A percentile compares a stretch with the other conserved stretches of the same genome.
Evolutionary conservation across 2,113 vertebrate genomes (phyloP).

Genomic region (Daubentonia madagascariensis): DNA sequence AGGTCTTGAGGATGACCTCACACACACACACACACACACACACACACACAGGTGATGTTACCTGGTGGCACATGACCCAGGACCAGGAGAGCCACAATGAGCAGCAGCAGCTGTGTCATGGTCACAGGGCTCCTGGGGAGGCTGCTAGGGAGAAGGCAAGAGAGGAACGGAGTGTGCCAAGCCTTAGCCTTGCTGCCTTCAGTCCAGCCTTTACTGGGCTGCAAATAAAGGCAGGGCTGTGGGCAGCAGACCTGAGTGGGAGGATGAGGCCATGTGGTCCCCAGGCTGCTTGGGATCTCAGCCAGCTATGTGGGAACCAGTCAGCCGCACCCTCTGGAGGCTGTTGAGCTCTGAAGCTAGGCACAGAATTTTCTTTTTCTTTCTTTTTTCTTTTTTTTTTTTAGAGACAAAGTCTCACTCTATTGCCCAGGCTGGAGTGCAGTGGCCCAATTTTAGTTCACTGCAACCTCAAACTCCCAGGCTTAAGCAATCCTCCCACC

Average conservation of each 20-base stretch:
- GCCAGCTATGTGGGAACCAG: neutral
- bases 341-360: neutral
- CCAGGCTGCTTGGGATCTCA: neutral
- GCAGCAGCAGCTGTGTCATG: slow-evolving; percentile 51
- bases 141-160: neutral
- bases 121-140: neutral
- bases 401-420: too few species aligned
- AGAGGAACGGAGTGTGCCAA: neutral
- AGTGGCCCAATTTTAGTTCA: too few species aligned
- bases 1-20: too few species aligned
- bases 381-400: too few species aligned
- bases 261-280: neutral
- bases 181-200: too few species aligned
- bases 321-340: neutral
- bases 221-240: neutral
- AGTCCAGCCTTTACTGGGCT: slow-evolving; percentile 16
- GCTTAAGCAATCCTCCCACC: too few species aligned
- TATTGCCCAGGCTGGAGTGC: too few species aligned
- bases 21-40: slow-evolving; percentile 22
- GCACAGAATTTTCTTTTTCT: neutral
- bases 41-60: neutral
- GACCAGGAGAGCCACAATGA: slow-evolving; percentile 49
- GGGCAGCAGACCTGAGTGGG: neutral
- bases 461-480: too few species aligned
- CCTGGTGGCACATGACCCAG: slow-evolving; percentile 55